phyloP scores from a whole-genome alignment of 2,113 vertebrate genomes.

The Vimba vimba region DNA sequence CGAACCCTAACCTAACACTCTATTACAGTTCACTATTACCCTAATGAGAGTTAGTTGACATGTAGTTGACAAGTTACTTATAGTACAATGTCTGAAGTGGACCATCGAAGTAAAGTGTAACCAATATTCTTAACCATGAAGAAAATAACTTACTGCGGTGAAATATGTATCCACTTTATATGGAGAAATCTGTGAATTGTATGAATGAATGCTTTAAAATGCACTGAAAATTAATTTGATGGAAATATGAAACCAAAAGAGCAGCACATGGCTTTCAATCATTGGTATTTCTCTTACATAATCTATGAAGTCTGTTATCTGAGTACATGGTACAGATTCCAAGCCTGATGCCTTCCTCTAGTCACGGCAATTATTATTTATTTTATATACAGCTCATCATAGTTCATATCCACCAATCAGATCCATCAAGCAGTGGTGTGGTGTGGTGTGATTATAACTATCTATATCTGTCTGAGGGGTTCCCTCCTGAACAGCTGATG shows the following conservation, averaged over 20 bases:
- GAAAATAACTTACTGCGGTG: too few relatives aligned
- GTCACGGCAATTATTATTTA: not conserved
- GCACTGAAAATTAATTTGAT: not conserved
- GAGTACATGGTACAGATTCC: conserved; percentile 4
- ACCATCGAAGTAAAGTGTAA: too few relatives aligned
- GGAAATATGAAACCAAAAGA: not conserved
- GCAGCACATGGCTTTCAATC: not conserved
- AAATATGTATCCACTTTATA: too few relatives aligned
- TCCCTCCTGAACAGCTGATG: conserved; percentile 52
- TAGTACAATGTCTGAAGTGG: too few relatives aligned
- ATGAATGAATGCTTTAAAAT: not conserved
- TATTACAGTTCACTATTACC: too few relatives aligned
- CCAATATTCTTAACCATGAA: too few relatives aligned
- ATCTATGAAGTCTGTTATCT: not conserved
- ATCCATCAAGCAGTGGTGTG: not conserved
- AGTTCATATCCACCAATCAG: not conserved
- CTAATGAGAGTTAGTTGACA: too few relatives aligned
- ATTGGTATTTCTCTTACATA: conserved; percentile 1
- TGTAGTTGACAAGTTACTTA: too few relatives aligned
- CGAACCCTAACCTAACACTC: too few relatives aligned
- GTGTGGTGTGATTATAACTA: not conserved
- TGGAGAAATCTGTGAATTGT: too few relatives aligned
- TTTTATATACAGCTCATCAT: not conserved
- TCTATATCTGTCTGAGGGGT: not conserved
- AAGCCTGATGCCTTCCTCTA: not conserved